Evolutionary conservation across 2,113 vertebrate genomes (phyloP).

Genomic region (Elanoides forficatus): DNA sequence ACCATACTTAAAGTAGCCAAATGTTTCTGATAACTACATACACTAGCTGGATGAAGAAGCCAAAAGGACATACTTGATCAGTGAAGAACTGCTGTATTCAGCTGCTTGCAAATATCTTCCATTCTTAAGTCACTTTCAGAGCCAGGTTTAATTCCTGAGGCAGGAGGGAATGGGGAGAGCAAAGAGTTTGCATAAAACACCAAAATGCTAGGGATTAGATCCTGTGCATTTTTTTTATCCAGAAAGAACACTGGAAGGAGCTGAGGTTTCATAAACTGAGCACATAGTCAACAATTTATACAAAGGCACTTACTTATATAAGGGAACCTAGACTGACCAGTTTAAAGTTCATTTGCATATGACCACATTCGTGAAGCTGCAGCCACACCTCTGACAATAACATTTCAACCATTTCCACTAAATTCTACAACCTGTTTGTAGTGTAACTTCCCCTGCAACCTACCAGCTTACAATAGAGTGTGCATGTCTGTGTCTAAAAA

Average conservation of each 20-base stretch:
- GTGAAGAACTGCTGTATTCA: neutral
- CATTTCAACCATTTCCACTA: neutral
- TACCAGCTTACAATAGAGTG: neutral
- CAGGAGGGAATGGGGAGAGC: neutral
- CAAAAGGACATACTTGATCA: slow-evolving; percentile 12
- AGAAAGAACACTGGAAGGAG: neutral
- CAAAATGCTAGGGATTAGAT: neutral
- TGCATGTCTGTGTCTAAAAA: neutral
- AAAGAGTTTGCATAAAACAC: neutral
- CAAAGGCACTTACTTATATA: neutral
- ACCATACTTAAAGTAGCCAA: slow-evolving; percentile 10
- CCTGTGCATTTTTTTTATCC: neutral
- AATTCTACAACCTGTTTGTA: neutral
- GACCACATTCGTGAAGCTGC: neutral
- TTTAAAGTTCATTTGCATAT: neutral
- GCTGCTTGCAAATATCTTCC: neutral
- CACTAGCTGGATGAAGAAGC: slow-evolving; percentile 49
- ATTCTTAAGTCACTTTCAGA: neutral
- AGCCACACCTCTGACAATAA: neutral
- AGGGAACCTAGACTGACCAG: neutral
- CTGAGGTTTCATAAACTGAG: neutral
- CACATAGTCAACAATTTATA: neutral
- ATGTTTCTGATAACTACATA: neutral
- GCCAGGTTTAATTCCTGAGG: neutral
- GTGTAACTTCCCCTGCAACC: neutral